These are phyloP conservation scores for Actenoides hombroni DNA, from an alignment of 2,113 vertebrate genomes.

Conservation along the genomic window DNA sequence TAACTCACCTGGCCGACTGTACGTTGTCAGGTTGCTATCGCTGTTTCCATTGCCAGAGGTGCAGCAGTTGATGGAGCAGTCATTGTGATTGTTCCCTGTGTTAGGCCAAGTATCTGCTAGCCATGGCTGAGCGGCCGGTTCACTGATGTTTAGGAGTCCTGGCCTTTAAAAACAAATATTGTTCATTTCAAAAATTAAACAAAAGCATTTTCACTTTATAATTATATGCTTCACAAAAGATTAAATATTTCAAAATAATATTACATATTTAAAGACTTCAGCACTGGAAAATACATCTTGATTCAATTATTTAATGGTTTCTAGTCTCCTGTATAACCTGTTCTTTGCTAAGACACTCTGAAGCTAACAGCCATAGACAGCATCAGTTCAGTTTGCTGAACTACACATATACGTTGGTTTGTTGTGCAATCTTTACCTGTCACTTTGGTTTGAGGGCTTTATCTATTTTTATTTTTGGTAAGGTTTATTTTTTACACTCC, in stretches of 20 bases:
- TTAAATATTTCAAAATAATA: background rate
- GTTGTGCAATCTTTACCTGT: background rate
- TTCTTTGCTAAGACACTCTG: background rate
- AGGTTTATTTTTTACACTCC: background rate
- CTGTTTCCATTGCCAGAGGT: slow-evolving; percentile 93
- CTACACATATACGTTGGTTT: accelerated
- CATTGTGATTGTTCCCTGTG: slow-evolving; percentile 93
- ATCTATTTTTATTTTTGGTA: too few relatives aligned
- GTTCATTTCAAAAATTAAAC: background rate
- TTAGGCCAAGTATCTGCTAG: slow-evolving; percentile 98
- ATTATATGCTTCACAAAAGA: background rate
- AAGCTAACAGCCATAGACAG: background rate
- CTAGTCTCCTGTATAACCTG: background rate
- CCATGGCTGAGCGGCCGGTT: slow-evolving; percentile 92
- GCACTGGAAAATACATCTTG: background rate
- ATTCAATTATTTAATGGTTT: background rate
- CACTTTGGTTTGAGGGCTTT: background rate
- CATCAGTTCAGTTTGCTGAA: background rate
- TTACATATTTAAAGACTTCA: background rate
- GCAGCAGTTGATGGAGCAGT: slow-evolving; percentile 98
- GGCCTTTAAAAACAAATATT: slow-evolving; percentile 78
- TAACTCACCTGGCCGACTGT: slow-evolving; percentile 93
- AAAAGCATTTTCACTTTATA: background rate
- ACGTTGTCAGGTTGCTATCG: slow-evolving; percentile 93
- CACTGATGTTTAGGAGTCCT: slow-evolving; percentile 94